phyloP scores from a whole-genome alignment of 2,888 invertebrate genomes.

The Amorpha juglandis region DNA sequence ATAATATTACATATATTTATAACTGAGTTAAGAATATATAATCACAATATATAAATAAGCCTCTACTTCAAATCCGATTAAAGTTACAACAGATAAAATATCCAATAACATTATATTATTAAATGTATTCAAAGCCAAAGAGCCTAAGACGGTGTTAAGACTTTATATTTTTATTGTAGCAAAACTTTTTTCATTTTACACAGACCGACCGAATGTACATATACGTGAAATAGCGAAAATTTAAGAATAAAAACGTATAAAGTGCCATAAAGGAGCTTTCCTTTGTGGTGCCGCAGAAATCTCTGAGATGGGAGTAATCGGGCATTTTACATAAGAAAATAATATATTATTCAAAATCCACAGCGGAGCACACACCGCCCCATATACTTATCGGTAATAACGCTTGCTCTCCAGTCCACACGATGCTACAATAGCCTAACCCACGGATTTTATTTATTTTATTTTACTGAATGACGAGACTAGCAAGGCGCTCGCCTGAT shows the following conservation, averaged over 20 bases:
- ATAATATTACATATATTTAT: no score
- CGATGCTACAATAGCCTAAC: conserved; percentile 35
- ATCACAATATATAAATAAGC: no score
- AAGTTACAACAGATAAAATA: background rate
- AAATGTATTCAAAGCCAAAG: conserved; percentile 6
- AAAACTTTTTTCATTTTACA: conserved; percentile 59
- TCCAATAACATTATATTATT: background rate
- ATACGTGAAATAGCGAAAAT: conserved; percentile 63
- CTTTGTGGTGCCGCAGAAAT: conserved; percentile 72
- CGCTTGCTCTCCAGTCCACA: conserved; percentile 59
- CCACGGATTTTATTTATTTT: background rate
- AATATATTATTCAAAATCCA: conserved; percentile 84
- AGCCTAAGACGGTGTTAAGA: conserved; percentile 17
- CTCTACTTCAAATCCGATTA: background rate
- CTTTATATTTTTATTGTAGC: conserved; percentile 12
- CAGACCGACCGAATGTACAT: conserved; percentile 39
- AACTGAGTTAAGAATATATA: no score
- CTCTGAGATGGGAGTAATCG: conserved; percentile 80
- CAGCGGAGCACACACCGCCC: conserved; percentile 69
- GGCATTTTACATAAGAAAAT: conserved; percentile 84
- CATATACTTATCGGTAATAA: conserved; percentile 82
- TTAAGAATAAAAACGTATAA: conserved; percentile 78
- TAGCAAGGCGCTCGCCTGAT: no score
- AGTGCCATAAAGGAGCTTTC: conserved; percentile 78
- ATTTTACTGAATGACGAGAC: no score